Conservation (phyloP, 2,888 invertebrate species). For the Meliscaeva auricollis region DNA sequence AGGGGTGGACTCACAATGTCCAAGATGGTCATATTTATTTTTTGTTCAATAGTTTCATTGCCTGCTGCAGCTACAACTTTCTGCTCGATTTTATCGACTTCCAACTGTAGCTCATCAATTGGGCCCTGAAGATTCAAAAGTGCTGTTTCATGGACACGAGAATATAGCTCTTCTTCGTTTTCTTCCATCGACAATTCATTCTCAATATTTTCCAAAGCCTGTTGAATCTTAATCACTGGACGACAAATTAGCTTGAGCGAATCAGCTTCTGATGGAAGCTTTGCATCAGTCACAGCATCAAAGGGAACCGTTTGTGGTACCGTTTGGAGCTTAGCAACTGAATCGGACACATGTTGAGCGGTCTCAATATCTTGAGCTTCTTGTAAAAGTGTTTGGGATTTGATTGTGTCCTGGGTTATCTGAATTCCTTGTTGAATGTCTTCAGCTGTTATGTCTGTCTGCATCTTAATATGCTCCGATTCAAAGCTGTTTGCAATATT, state of each 20-base stretch:
- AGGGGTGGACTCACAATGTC: constrained; percentile 88
- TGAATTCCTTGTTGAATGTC: constrained; percentile 85
- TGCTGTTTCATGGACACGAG: constrained; percentile 81
- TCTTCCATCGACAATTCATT: constrained; percentile 82
- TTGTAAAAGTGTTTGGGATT: constrained; percentile 85
- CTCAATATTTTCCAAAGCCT: constrained; percentile 83
- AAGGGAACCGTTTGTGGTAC: constrained; percentile 79
- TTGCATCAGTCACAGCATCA: constrained; percentile 81
- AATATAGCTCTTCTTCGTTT: constrained; percentile 81
- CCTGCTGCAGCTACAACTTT: constrained; percentile 79
- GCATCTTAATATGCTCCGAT: constrained; percentile 83
- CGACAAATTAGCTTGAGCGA: constrained; percentile 82
- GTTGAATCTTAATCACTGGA: constrained; percentile 84
- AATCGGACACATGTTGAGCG: constrained; percentile 82
- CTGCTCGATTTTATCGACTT: constrained; percentile 80
- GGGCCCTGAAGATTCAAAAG: constrained; percentile 81
- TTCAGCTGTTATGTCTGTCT: constrained; percentile 84
- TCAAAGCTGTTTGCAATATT: constrained; percentile 84
- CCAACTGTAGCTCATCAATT: constrained; percentile 80
- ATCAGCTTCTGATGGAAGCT: constrained; percentile 82
- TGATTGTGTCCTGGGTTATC: constrained; percentile 86
- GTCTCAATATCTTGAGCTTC: constrained; percentile 84
- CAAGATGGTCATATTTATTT: constrained; percentile 86
- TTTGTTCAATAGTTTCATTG: constrained; percentile 82
- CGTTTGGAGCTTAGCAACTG: constrained; percentile 82